Conservation (phyloP, 2,888 invertebrate species). For the Cosmia trapezina region DNA sequence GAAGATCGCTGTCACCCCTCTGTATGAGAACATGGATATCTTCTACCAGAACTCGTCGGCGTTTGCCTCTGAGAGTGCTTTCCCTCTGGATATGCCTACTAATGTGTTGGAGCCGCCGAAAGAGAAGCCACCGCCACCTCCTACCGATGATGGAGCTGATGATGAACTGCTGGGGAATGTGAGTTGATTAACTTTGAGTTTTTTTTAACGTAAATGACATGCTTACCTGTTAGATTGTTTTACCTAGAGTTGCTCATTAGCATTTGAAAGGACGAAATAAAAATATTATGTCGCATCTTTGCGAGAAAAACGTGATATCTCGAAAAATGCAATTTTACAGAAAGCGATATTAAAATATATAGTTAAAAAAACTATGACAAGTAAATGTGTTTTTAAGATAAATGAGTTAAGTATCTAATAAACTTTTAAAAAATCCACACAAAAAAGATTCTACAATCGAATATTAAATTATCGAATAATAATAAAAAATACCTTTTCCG, state of each 20-base stretch:
- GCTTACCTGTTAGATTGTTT: background rate
- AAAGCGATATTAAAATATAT: no score
- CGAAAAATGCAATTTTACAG: no score
- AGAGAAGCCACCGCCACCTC: conserved; percentile 96
- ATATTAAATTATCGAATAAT: no score
- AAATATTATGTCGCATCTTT: no score
- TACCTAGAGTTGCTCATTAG: background rate
- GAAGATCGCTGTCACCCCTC: conserved; percentile 87
- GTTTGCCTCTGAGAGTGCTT: conserved; percentile 73
- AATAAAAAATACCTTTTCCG: no score
- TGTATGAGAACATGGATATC: conserved; percentile 92
- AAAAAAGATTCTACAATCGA: no score
- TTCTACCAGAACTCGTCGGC: conserved; percentile 85
- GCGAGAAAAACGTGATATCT: no score
- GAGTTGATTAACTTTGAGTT: conserved; percentile 59
- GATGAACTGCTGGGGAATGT: conserved; percentile 87
- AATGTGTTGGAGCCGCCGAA: conserved; percentile 94
- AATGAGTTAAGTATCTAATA: no score
- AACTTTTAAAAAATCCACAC: no score
- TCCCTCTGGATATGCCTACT: conserved; percentile 90
- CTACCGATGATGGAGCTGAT: conserved; percentile 88
- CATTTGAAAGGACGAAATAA: background rate
- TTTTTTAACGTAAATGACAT: no score
- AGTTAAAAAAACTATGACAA: no score
- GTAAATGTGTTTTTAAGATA: no score